Conservation (phyloP, 2,888 invertebrate genomes). For the Nebria brevicollis region DNA sequence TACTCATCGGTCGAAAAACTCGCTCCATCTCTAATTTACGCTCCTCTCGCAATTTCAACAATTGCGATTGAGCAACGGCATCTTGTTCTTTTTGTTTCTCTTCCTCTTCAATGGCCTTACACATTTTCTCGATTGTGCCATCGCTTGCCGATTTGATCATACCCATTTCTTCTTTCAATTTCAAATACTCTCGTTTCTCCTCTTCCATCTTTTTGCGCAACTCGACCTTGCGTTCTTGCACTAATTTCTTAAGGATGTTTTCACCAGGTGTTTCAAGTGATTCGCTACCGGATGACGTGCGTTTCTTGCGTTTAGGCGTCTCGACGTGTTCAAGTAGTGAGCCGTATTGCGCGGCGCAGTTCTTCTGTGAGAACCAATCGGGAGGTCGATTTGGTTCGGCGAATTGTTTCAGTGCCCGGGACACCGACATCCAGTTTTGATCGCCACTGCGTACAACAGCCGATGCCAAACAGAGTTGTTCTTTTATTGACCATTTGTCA, state of each 20-base stretch:
- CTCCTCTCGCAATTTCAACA: conserved; percentile 75
- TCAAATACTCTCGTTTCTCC: conserved; percentile 79
- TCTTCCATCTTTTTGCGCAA: conserved; percentile 76
- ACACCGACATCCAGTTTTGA: conserved; percentile 92
- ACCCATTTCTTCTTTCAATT: conserved; percentile 73
- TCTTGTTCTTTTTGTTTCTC: conserved; percentile 77
- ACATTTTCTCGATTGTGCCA: conserved; percentile 78
- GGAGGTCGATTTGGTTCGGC: conserved; percentile 78
- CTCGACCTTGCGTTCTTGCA: conserved; percentile 81
- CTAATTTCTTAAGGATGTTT: conserved; percentile 79
- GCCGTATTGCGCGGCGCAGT: conserved; percentile 91
- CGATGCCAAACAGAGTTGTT: conserved; percentile 86
- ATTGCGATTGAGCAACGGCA: conserved; percentile 69
- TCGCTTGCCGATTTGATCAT: conserved; percentile 71
- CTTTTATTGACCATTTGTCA: conserved; percentile 87
- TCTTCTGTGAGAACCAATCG: conserved; percentile 92
- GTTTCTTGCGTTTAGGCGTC: conserved; percentile 86
- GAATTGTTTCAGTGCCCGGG: conserved; percentile 80
- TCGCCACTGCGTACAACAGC: conserved; percentile 87
- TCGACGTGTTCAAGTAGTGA: conserved; percentile 83
- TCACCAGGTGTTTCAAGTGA: conserved; percentile 79
- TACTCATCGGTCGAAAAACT: conserved; percentile 67
- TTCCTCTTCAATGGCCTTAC: conserved; percentile 77
- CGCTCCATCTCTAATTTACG: conserved; percentile 70
- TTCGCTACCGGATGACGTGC: conserved; percentile 67